Evolutionary conservation across 2,797 vertebrate species (phyloP), one percentile per base, ranked within the genome.

Genomic region (Alcedo quadribrachys): DNA sequence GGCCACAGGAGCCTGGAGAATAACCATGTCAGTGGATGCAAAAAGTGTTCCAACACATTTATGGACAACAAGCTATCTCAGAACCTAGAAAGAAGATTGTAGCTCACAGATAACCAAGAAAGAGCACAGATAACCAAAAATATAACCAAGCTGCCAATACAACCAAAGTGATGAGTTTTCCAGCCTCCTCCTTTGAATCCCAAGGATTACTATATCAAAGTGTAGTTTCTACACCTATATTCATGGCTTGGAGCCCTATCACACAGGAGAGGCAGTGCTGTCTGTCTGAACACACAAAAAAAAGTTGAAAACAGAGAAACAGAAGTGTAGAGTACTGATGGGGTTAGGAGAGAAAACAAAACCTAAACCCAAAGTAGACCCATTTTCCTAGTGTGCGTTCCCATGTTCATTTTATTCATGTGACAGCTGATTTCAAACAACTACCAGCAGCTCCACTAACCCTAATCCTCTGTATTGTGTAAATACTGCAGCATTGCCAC

Each of bases 401-500:
- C 61, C 68, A 61, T 69, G 69, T 18, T 76, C 60, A 8, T 74
- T 89, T 89, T 42, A 55, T 45, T 81, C 67, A 33, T 33, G 43
- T 54, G 86, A 81, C 37, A 71, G 88, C 87, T 79, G 48, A 89
- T 66, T 91, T 84, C 77, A 81, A 85, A 91, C 66, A 85, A 65
- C 53, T 43, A 76, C 83, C 95, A 69, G 77, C n/a, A 19, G 69
- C 73, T 91, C 93, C 78, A 51, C 25, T 16, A 57, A 11, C 81
- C 92, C 81, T 92, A 96, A 97, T 94, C 94, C 90, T 81, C 78
- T n/a, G 81, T 24, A 78, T 76, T 95, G 93, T 97, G 92, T 55
- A 78, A 95, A 90, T 82, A 76, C 68, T 75, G 93, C 89, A 87
- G 91, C 93, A 76, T 66, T 68, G 94, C 93, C 87, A 70, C 4